phyloP scores from a whole-genome alignment of 2,888 invertebrate species.

The Cryptocephalus primarius region DNA sequence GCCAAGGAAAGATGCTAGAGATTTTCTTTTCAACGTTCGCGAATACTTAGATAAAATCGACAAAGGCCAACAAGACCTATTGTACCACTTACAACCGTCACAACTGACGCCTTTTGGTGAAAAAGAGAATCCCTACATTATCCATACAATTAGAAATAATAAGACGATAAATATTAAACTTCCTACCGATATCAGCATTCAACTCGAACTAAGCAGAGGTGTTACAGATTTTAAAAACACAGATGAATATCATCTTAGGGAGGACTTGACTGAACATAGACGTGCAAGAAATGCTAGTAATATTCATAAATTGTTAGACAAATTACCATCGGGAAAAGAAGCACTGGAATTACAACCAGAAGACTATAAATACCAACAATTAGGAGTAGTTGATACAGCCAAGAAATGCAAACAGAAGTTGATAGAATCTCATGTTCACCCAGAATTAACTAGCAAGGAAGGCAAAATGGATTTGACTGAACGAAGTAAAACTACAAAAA shows the following conservation, averaged over 20 bases:
- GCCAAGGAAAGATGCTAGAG: slow-evolving; percentile 10
- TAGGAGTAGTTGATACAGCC: not conserved
- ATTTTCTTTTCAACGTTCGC: not conserved
- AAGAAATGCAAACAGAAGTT: not conserved
- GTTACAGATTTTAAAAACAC: not conserved
- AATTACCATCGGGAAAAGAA: no score
- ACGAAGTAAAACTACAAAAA: no score
- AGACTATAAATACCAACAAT: not conserved
- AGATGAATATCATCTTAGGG: slow-evolving; percentile 2
- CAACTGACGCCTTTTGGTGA: not conserved
- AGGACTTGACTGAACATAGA: not conserved
- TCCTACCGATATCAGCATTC: not conserved
- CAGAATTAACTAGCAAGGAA: no score
- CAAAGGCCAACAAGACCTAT: not conserved
- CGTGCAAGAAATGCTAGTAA: not conserved
- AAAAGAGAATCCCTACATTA: not conserved
- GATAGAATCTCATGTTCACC: not conserved
- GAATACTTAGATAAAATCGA: not conserved
- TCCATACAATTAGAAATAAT: no score
- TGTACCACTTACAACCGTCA: not conserved
- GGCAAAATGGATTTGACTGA: no score
- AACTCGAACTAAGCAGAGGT: not conserved
- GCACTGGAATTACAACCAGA: not conserved
- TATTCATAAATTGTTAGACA: no score
- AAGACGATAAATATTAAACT: not conserved